Base-by-base conservation (phyloP, 2,113 vertebrate species). In the Aplodontia rufa region DNA sequence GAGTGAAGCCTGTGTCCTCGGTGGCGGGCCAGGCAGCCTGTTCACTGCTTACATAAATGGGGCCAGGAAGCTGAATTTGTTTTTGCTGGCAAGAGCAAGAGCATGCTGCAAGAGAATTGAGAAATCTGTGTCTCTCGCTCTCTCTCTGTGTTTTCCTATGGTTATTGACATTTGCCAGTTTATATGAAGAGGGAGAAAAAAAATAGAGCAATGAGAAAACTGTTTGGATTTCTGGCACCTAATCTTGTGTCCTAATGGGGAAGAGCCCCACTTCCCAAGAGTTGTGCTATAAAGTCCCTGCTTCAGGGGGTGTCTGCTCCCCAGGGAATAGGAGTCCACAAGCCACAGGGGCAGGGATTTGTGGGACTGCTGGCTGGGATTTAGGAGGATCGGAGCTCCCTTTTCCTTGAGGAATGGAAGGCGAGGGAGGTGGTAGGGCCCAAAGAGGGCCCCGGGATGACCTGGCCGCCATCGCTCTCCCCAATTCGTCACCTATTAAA, bases 11-110 rank as follows among this genome's bases (percentile, higher is more conserved):
- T 0, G 40, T 71, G 89, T 64, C 66, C 35, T 64, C 4, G 0
- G 62, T 5, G 64, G n/a, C 35, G 22, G 24, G 32, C 75, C 37
- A 40, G 35, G 84, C 58, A 32, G 79, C 84, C 2, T 62, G 80
- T 3, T 62, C 60, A 8, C 72, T 4, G 26, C 96, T 97, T 95
- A 95, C 93, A 91, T 97, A 97, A 97, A 42, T 0, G 32, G 68
- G 93, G 92, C 92, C 81, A 83, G 97, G 97, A 93, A 86, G 87
- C 94, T n/a, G 42, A 64, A 20, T 96, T 96, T 95, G 97, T 97
- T 97, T 96, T 93, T 95, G 90, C 85, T 96, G 97, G 97, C 96
- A 72, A 51, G 93, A 90, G 42, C 55, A 22, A 1, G 35, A 35
- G 62, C 37, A 6, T 4, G 87, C 96, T 64, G 72, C 35, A 8